These are phyloP conservation scores for Lasioglossum oenotherae DNA, from an alignment of 2,888 invertebrate genomes.

Conservation along the genomic window DNA sequence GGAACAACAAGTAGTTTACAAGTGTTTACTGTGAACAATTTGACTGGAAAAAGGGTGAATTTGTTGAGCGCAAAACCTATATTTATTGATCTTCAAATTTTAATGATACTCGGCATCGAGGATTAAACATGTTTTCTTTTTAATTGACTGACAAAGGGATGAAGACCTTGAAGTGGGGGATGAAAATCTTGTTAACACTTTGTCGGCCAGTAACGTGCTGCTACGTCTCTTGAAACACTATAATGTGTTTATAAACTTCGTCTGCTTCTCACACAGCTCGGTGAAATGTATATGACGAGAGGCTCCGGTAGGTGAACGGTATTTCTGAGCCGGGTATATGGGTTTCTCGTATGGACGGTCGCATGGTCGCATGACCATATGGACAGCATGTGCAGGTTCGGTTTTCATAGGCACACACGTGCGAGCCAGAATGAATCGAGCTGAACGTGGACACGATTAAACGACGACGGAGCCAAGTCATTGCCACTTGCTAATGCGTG, in stretches of 20 bases:
- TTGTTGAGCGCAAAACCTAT: too few species aligned
- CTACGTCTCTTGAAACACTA: neutral
- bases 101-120: neutral
- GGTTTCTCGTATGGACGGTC: constrained; percentile 33
- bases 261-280: neutral
- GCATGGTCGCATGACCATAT: constrained; percentile 64
- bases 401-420: constrained; percentile 61
- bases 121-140: neutral
- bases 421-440: constrained; percentile 49
- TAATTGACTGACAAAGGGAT: neutral
- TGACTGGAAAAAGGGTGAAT: too few species aligned
- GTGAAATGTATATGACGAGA: neutral
- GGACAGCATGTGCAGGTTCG: constrained; percentile 69
- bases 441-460: constrained; percentile 35
- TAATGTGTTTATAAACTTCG: neutral
- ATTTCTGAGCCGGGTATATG: neutral
- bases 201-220: neutral
- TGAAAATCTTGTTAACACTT: neutral
- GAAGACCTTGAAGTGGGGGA: neutral
- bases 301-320: neutral
- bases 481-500: constrained; percentile 39
- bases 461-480: constrained; percentile 16
- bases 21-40: too few species aligned
- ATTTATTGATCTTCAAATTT: neutral
- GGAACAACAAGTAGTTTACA: too few species aligned